Evolutionary conservation across 2,888 invertebrate species (phyloP), one percentile per base, ranked within the genome.

Genomic region (Amiota minor): DNA sequence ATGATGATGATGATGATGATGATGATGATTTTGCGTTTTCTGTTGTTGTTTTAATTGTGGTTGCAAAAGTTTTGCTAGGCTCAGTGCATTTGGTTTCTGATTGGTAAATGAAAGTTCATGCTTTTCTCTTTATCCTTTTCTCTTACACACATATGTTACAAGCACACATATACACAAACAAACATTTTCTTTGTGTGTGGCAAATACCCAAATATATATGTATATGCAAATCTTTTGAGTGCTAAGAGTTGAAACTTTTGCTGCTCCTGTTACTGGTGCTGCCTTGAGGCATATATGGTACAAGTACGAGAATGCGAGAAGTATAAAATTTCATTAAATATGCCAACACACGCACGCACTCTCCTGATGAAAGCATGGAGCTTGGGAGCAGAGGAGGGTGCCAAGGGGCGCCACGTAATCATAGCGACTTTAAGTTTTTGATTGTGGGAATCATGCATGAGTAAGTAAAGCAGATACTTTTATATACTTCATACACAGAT

Each of bases 291-390:
- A 35, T 35, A 35, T 35, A 35, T 23, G 23, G 2, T 23, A 23
- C 23, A 16, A 59, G 59, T 18, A 59, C 18, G 11, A 77, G 76
- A 76, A 78, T 78, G 75, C 76, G 72, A 81, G 81, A 77, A 74
- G 78, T 85, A 85, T 84, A 81, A 81, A 85, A 85, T 86, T 86
- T 84, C 81, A 86, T 85, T 86, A 85, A 86, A 85, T 81, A 86
- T 84, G 74, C 77, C 77, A 76, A 73, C 78, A 74, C 68, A 61
- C 56, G 77, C 68, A 72, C 74, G 75, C 73, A 81, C 71, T 74
- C 72, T 53, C 79, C 75, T 35, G 53, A 35, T 18, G 69, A 50
- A 12, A n/a, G 53, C 10, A 81, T n/a, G 23, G 14, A 50, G 69
- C 20, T 23, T 49, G 67, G n/a, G 16, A 47, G 49, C 9, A 18